Evolutionary conservation across 2,797 vertebrate genomes (phyloP).

Genomic region (Myotis findleyi): DNA sequence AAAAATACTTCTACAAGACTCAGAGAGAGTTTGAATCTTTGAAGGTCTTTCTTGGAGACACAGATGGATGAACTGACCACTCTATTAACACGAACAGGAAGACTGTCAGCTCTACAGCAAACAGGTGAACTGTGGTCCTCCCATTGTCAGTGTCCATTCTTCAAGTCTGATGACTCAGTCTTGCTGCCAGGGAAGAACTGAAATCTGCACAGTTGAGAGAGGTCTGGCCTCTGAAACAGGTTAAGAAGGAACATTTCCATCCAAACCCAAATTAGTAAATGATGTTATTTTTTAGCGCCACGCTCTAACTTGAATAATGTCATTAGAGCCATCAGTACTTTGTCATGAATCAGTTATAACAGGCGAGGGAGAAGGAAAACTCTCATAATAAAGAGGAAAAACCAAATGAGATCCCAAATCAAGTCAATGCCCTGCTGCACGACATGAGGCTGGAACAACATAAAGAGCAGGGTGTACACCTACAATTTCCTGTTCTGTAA

Average conservation of each 20-base stretch:
- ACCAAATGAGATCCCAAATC: not conserved
- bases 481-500: not conserved
- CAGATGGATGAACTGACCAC: not conserved
- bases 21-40: not conserved
- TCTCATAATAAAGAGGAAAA: not conserved
- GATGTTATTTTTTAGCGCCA: not conserved
- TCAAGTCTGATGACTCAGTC: not conserved
- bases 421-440: not conserved
- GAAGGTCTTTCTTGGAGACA: not conserved
- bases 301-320: not conserved
- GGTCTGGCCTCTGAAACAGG: not conserved
- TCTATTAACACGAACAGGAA: not conserved
- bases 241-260: not conserved
- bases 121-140: not conserved
- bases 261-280: not conserved
- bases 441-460: fast-evolving
- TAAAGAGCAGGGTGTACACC: fast-evolving
- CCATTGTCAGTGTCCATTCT: not conserved
- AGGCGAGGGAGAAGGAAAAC: not conserved
- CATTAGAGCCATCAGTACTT: not conserved
- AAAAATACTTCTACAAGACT: not conserved
- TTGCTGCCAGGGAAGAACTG: not conserved
- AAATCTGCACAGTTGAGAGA: not conserved
- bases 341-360: not conserved
- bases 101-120: not conserved